phyloP scores from a whole-genome alignment of 2,113 vertebrate species.

The Pomatorhinus ruficollis region DNA sequence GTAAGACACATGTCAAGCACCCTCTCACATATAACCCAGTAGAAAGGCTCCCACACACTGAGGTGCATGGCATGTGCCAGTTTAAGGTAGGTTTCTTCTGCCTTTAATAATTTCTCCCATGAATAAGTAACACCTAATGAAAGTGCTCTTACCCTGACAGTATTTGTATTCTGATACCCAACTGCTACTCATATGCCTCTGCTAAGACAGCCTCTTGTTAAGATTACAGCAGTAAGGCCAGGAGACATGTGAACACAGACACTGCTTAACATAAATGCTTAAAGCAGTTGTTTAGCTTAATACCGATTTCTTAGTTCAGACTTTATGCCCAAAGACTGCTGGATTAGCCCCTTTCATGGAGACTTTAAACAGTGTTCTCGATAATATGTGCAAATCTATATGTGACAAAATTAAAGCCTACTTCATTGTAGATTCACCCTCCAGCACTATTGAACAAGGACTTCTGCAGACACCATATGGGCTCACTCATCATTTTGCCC shows the following conservation, averaged over 20 bases:
- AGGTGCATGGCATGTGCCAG: not conserved
- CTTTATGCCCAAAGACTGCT: not conserved
- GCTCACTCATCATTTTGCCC: not conserved
- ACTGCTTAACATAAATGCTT: not conserved
- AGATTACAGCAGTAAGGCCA: not conserved
- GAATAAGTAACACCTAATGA: constrained; percentile 2
- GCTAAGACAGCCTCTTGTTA: not conserved
- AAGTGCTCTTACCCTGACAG: not conserved
- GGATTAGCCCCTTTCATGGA: not conserved
- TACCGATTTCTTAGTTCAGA: not conserved
- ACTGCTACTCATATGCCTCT: not conserved
- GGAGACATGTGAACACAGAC: not conserved
- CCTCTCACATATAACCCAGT: not conserved
- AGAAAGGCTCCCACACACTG: not conserved
- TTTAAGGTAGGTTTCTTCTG: not conserved
- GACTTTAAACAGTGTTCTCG: not conserved
- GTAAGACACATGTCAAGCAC: not conserved
- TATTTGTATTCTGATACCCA: constrained; percentile 1
- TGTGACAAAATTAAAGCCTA: not conserved
- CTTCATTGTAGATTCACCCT: not conserved
- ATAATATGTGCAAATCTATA: not conserved
- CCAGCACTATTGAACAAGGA: not conserved
- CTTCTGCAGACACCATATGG: not conserved
- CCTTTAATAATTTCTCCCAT: not conserved
- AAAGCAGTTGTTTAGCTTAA: not conserved